Conservation (phyloP, 2,888 invertebrate species). For the Sceliomorpha sp. region DNA sequence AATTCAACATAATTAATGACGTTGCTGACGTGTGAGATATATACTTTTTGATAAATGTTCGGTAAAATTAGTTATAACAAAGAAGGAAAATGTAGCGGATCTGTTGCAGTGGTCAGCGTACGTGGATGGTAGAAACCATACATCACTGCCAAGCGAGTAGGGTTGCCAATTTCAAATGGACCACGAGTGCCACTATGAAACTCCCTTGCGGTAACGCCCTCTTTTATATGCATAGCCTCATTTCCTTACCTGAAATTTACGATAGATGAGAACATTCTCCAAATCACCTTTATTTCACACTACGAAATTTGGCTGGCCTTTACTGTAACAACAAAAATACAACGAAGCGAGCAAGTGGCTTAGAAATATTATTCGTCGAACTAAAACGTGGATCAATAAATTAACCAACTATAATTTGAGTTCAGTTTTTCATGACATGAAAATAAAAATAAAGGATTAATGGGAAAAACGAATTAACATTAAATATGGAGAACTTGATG, state of each 20-base stretch:
- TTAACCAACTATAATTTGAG: too few species aligned
- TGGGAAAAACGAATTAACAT: too few species aligned
- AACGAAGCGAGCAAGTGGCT: too few species aligned
- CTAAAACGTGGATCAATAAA: too few species aligned
- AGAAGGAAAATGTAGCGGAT: conserved; percentile 12
- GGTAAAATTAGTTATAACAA: not conserved
- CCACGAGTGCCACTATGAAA: conserved; percentile 65
- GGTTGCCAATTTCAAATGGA: conserved; percentile 72
- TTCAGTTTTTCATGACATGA: too few species aligned
- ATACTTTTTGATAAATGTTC: too few species aligned
- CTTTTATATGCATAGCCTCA: conserved; percentile 79
- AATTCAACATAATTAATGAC: too few species aligned
- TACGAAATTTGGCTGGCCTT: too few species aligned
- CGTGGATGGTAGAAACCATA: conserved; percentile 59
- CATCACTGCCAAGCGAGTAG: conserved; percentile 70
- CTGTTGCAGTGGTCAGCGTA: conserved; percentile 3
- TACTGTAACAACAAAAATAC: too few species aligned
- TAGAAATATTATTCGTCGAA: too few species aligned
- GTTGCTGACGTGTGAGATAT: too few species aligned
- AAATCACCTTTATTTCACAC: conserved; percentile 13
- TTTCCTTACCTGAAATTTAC: conserved; percentile 69
- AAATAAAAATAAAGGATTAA: too few species aligned
- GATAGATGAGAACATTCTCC: conserved; percentile 4
- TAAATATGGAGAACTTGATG: not conserved
- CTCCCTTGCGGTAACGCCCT: conserved; percentile 64